Percentiles rank a stretch among this genome's conserved stretches.
These are phyloP conservation scores for Labeo catla DNA, from an alignment of 2,113 vertebrate genomes.

Conservation along the genomic window DNA sequence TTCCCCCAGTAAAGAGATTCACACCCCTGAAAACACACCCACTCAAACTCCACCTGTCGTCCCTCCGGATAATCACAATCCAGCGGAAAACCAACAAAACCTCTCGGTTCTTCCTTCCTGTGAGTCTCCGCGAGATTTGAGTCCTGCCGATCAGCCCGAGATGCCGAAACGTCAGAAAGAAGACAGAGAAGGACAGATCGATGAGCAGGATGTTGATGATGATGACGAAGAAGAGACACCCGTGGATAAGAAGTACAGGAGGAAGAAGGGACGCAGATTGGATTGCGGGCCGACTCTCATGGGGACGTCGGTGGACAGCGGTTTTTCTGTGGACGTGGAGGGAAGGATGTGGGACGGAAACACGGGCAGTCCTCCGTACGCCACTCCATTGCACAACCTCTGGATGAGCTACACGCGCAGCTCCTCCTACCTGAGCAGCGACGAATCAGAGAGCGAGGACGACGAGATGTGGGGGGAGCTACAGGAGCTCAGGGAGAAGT, in stretches of 20 bases:
- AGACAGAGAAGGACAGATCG: slow-evolving; percentile 52
- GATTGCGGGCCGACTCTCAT: slow-evolving; percentile 68
- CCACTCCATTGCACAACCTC: slow-evolving; percentile 77
- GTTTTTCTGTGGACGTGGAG: slow-evolving; percentile 68
- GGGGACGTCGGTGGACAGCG: slow-evolving; percentile 73
- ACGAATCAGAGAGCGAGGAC: slow-evolving; percentile 90
- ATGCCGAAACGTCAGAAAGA: neutral
- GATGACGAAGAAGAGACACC: slow-evolving; percentile 51
- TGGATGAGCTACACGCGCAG: slow-evolving; percentile 86
- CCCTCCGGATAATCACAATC: neutral
- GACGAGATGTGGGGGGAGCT: slow-evolving; percentile 92
- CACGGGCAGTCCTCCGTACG: slow-evolving; percentile 64
- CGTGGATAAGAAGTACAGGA: slow-evolving; percentile 57
- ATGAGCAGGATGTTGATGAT: slow-evolving; percentile 54
- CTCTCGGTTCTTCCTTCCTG: neutral
- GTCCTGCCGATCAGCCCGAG: neutral
- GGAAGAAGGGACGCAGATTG: slow-evolving; percentile 65
- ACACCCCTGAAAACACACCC: slow-evolving; percentile 41
- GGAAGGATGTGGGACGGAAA: slow-evolving; percentile 71
- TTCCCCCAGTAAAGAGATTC: slow-evolving; percentile 77
- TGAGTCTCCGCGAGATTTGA: neutral
- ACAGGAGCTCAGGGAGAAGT: slow-evolving; percentile 91
- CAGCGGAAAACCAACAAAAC: neutral
- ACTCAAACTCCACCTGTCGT: neutral
- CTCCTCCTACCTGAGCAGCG: slow-evolving; percentile 84